Evolutionary conservation across 2,113 vertebrate species (phyloP), one percentile per base, ranked within the genome.

Genomic region (Trochalopteron elliotii): DNA sequence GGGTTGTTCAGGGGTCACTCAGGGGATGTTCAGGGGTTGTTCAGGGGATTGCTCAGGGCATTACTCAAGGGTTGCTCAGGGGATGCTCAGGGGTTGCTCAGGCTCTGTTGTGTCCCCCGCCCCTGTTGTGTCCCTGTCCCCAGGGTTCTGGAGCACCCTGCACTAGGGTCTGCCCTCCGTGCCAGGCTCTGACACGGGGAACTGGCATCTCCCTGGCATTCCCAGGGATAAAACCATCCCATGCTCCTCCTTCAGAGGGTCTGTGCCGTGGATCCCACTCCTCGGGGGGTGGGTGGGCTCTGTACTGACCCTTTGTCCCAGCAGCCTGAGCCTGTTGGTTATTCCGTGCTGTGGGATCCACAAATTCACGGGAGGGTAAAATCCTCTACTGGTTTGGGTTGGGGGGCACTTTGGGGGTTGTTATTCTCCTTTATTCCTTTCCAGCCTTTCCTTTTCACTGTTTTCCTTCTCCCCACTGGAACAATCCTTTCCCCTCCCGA

Each of bases 281-380:
- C 0, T 0, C 59, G 30, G 42, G 15, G 0, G 4, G 3, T 3
- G 45, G n/a, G 1, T 33, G 72, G 18, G 52, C 39, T 69, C 2
- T 2, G 2, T 9, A 33, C 1, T 6, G 8, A 5, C 15, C 39
- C 40, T 40, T 47, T 1, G 0, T 12, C n/a, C 15, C 1, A 0
- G 69, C 49, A 12, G 1, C 16, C 15, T 1, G 1, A 12, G 2
- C 16, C 11, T 1, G 2, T 3, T 15, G 52, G 27, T 11, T 17
- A 9, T n/a, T 18, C 23, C 21, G 0, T 0, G 5, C 22, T 15
- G 15, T 4, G 22, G 50, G 15, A 45, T 4, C n/a, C 20, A 17
- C 37, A 50, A 4, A 35, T 20, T 7, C 52, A 20, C 4, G 25
- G 31, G 12, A 23, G 12, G 25, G 2, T 16, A 31, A 55, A 47